phyloP scores from a whole-genome alignment of 2,113 vertebrate species.

The Tonatia bakeri region DNA sequence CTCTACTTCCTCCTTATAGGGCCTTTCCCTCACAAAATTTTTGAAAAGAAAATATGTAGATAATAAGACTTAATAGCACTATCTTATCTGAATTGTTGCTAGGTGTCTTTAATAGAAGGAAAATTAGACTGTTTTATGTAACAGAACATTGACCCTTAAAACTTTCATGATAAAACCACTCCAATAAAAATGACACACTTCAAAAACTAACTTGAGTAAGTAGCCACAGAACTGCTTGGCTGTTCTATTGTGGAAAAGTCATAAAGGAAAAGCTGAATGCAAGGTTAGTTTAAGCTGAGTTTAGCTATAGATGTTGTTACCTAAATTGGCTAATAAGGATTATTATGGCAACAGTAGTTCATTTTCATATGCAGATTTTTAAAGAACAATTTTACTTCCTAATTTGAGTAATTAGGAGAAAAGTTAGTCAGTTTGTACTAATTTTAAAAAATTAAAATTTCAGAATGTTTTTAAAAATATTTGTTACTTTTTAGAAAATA shows the following conservation, averaged over 20 bases:
- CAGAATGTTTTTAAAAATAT: conserved; percentile 1
- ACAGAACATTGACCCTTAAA: neutral
- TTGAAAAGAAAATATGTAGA: neutral
- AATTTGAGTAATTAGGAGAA: neutral
- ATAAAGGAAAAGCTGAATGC: neutral
- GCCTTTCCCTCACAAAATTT: neutral
- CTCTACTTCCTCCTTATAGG: neutral
- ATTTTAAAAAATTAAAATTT: neutral
- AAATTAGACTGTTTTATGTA: neutral
- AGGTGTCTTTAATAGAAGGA: neutral
- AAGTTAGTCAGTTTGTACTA: neutral
- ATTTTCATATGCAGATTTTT: neutral
- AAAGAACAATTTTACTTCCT: neutral
- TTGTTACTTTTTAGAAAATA: conserved; percentile 6
- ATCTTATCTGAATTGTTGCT: neutral
- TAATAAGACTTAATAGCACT: neutral
- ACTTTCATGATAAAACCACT: neutral
- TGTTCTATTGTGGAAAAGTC: neutral
- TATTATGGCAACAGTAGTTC: neutral
- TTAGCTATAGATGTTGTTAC: neutral
- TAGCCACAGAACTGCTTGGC: neutral
- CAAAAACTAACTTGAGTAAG: neutral
- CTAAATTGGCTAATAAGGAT: neutral
- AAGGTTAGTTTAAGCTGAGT: neutral
- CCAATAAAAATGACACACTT: neutral